phyloP scores from a whole-genome alignment of 2,797 vertebrate genomes.

The Coregonus suidteri region DNA sequence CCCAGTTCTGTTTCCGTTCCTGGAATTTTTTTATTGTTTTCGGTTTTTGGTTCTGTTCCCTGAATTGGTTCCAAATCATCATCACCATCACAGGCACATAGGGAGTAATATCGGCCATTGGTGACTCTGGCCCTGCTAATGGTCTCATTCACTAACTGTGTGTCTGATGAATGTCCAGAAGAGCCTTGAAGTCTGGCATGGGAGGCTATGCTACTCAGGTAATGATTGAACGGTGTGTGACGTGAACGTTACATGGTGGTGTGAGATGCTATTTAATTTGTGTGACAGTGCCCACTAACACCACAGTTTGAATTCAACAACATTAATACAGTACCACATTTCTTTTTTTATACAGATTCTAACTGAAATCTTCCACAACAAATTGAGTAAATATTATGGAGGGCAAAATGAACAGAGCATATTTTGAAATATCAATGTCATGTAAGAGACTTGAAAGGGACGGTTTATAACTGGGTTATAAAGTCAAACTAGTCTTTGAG shows the following conservation, averaged over 20 bases:
- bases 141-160: no score
- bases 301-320: neutral
- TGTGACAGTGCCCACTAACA: constrained; percentile 44
- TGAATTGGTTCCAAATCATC: no score
- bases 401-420: neutral
- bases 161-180: neutral
- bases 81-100: neutral
- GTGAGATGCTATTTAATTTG: neutral
- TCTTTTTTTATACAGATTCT: neutral
- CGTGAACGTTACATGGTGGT: neutral
- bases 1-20: no score
- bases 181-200: neutral
- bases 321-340: no score
- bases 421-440: neutral
- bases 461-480: neutral
- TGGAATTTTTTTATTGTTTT: no score
- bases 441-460: neutral
- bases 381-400: neutral
- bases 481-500: neutral
- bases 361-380: neutral
- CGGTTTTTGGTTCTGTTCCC: no score
- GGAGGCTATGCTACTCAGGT: neutral
- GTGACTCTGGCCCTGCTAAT: neutral
- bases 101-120: neutral
- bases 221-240: neutral